These are phyloP conservation scores for Phthorimaea operculella DNA, from an alignment of 1,140 invertebrate species.

Conservation along the genomic window DNA sequence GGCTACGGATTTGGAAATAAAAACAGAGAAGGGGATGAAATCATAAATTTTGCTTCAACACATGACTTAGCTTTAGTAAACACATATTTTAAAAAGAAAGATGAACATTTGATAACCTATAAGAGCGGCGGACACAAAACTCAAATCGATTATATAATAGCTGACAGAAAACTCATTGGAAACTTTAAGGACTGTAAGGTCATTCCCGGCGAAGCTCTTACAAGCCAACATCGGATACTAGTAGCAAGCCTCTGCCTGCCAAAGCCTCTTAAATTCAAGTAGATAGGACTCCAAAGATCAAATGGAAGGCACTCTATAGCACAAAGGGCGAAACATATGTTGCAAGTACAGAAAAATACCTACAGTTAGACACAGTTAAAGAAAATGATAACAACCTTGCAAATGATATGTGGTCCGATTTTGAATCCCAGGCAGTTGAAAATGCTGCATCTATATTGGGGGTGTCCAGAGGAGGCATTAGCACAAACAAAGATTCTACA, in stretches of 20 bases:
- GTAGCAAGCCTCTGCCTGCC: background rate
- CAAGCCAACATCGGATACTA: background rate
- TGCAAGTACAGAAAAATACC: too few relatives aligned
- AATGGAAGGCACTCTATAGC: background rate
- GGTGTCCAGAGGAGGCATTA: background rate
- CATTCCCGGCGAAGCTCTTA: background rate
- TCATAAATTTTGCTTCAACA: background rate
- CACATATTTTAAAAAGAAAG: slow-evolving; percentile 1
- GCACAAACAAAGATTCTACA: background rate
- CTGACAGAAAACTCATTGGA: background rate
- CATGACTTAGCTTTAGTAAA: slow-evolving; percentile 1
- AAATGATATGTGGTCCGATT: too few relatives aligned
- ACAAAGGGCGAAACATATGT: background rate
- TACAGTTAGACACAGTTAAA: too few relatives aligned
- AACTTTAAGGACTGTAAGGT: background rate
- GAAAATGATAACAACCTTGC: too few relatives aligned
- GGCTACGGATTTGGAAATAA: background rate
- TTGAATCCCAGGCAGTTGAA: too few relatives aligned
- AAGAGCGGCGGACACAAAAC: background rate
- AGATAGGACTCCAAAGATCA: background rate
- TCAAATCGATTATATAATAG: slow-evolving; percentile 5
- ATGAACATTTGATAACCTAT: slow-evolving; percentile 7
- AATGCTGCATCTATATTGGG: too few relatives aligned
- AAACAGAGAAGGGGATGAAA: background rate
- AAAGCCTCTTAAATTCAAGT: background rate